Evolutionary conservation across 2,888 invertebrate species (phyloP).

Genomic region (Metacarcinus magister): DNA sequence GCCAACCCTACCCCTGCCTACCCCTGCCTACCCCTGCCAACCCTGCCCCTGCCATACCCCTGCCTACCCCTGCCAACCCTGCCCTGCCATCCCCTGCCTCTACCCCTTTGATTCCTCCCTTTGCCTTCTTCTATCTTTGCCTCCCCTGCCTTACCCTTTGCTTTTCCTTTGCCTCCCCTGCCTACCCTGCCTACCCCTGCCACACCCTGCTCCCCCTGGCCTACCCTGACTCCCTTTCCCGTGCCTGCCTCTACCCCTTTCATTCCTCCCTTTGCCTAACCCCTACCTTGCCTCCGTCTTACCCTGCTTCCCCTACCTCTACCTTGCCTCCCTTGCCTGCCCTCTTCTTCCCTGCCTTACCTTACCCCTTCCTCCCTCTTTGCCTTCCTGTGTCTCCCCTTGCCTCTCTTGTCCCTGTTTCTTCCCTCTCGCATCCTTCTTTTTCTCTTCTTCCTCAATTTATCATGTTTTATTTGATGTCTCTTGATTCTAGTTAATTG

Average conservation of each 20-base stretch:
- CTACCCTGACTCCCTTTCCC: no score
- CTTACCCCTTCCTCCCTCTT: background rate
- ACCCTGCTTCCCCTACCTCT: background rate
- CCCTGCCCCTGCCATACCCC: no score
- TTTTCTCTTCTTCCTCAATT: background rate
- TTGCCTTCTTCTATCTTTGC: background rate
- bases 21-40: no score
- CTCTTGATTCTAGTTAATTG: background rate
- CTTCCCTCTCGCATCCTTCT: constrained; percentile 1
- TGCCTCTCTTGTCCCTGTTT: background rate
- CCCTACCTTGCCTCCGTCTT: background rate
- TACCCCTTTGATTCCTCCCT: background rate
- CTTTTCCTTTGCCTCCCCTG: background rate
- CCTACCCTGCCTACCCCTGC: no score
- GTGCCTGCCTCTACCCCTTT: no score
- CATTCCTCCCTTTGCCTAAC: no score
- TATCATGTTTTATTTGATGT: background rate
- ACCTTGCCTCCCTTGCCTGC: background rate
- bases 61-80: no score
- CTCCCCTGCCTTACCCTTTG: background rate
- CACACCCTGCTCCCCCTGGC: no score
- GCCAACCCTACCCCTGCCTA: no score
- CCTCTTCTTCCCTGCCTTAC: background rate
- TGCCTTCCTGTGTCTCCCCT: background rate
- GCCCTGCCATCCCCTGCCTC: background rate